Conservation (phyloP, 2,888 invertebrate genomes). For the Mimas tiliae region DNA sequence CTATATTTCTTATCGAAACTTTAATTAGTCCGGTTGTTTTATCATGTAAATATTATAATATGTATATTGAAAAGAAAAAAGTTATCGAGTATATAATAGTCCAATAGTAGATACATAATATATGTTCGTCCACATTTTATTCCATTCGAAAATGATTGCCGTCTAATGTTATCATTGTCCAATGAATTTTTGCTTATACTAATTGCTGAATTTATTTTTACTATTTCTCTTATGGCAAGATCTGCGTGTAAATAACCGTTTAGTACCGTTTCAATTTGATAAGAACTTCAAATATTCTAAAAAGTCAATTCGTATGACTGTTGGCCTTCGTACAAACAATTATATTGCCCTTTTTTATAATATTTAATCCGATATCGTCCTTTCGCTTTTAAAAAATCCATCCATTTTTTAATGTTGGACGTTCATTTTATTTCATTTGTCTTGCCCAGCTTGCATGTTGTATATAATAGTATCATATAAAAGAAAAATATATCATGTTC, state of each 20-base stretch:
- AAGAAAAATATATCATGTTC: slow-evolving; percentile 70
- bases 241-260: slow-evolving; percentile 43
- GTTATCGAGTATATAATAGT: slow-evolving; percentile 71
- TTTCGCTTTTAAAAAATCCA: slow-evolving; percentile 74
- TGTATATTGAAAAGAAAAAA: slow-evolving; percentile 62
- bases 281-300: slow-evolving; percentile 47
- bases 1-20: slow-evolving; percentile 44
- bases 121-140: slow-evolving; percentile 81
- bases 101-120: slow-evolving; percentile 66
- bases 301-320: slow-evolving; percentile 65
- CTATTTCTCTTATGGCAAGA: slow-evolving; percentile 53
- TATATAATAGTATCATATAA: slow-evolving; percentile 72
- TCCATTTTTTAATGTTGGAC: slow-evolving; percentile 76
- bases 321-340: slow-evolving; percentile 59
- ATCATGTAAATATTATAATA: slow-evolving; percentile 71
- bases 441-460: slow-evolving; percentile 81
- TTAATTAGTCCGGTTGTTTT: slow-evolving; percentile 58
- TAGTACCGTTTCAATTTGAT: slow-evolving; percentile 29
- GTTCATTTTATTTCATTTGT: slow-evolving; percentile 69
- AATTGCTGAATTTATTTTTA: slow-evolving; percentile 57
- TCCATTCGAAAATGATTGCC: slow-evolving; percentile 77
- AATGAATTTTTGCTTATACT: slow-evolving; percentile 64
- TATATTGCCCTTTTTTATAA: slow-evolving; percentile 50
- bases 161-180: slow-evolving; percentile 77
- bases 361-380: slow-evolving; percentile 66